Percentiles rank a stretch among this genome's conserved stretches.
Evolutionary conservation across 2,113 vertebrate species (phyloP).

Genomic region (Ctenomys sociabilis): DNA sequence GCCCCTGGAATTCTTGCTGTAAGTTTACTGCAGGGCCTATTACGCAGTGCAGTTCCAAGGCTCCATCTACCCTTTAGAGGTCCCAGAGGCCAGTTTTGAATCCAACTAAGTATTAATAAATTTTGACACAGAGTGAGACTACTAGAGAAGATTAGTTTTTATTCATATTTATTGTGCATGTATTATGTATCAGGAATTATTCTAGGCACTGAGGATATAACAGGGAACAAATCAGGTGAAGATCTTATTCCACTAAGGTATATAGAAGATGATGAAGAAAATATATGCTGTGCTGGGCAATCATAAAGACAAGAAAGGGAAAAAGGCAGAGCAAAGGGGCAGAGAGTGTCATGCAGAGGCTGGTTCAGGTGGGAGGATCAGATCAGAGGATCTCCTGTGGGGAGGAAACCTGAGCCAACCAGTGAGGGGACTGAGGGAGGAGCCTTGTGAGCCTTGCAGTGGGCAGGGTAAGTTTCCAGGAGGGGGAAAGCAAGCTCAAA

Average conservation of each 20-base stretch:
- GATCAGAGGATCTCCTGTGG: not conserved
- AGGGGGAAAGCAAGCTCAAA: not conserved
- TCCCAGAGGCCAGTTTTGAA: not conserved
- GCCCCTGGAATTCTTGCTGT: not conserved
- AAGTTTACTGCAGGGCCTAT: not conserved
- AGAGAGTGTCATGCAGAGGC: not conserved
- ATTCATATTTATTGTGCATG: constrained; percentile 13
- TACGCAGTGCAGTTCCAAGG: not conserved
- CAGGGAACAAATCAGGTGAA: not conserved
- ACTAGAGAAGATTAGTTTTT: not conserved
- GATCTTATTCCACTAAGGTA: not conserved
- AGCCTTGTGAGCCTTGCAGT: not conserved
- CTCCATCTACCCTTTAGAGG: not conserved
- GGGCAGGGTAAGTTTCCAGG: not conserved
- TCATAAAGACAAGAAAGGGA: not conserved
- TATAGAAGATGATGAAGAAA: constrained; percentile 21
- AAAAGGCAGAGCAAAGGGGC: not conserved
- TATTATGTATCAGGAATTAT: not conserved
- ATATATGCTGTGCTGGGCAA: not conserved
- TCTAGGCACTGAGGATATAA: not conserved
- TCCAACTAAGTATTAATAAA: not conserved
- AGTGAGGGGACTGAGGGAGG: not conserved
- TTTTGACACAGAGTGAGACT: not conserved
- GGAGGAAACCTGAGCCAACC: not conserved
- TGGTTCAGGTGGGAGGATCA: not conserved